Evolutionary conservation across 2,113 vertebrate genomes (phyloP).

Genomic region (Hypanus sabinus): DNA sequence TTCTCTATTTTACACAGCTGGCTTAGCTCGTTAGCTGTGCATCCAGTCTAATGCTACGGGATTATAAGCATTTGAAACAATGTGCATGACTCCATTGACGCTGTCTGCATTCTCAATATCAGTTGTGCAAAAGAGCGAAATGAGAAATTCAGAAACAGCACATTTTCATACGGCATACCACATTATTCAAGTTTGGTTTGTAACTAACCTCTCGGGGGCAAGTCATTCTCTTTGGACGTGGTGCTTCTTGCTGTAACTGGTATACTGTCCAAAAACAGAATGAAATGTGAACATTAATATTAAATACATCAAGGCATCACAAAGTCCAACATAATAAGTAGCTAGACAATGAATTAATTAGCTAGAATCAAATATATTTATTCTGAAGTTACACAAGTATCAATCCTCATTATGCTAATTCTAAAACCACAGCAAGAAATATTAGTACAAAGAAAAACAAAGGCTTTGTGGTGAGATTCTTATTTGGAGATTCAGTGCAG

Average conservation of each 20-base stretch:
- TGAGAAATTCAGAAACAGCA: no score
- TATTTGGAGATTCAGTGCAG: no score
- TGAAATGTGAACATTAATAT: not conserved
- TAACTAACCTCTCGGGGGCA: constrained; percentile 86
- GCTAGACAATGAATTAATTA: not conserved
- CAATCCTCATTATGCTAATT: not conserved
- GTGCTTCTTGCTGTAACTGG: constrained; percentile 93
- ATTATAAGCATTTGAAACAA: no score
- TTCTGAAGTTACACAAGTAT: not conserved
- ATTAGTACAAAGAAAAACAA: not conserved
- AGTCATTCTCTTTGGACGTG: constrained; percentile 88
- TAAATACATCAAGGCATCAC: not conserved
- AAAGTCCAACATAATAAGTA: not conserved
- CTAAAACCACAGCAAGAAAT: not conserved
- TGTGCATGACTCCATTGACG: no score
- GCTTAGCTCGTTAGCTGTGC: no score
- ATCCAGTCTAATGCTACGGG: no score
- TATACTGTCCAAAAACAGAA: constrained; percentile 71
- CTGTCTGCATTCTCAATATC: no score
- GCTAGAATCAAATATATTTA: not conserved
- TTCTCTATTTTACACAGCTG: no score
- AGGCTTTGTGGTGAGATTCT: not conserved
- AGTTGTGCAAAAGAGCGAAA: no score
- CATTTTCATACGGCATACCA: no score
- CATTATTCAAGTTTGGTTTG: not conserved